Evolutionary conservation across 2,797 vertebrate species (phyloP), one percentile per base, ranked within the genome.

Genomic region (Phoxinus dragarum): DNA sequence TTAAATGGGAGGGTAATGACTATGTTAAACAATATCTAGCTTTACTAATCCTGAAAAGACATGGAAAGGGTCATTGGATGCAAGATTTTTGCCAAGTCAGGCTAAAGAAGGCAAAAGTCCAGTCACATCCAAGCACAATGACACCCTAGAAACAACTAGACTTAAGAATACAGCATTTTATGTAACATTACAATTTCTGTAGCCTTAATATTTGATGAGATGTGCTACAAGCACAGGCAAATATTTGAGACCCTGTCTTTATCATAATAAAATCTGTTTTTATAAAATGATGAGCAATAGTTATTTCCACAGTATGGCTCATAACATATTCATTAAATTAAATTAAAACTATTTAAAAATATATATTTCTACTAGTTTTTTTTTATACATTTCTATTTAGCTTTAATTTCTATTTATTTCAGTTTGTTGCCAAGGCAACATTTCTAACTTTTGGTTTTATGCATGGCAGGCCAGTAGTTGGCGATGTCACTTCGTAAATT

Each of bases 1-100:
- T 78, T 21, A 61, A 40, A 61, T 38, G 23, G 17, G 6, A 38
- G 9, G 59, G 19, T 38, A 80, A 66, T 52, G 27, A 44, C 2
- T 38, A n/a, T 14, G 73, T 71, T 47, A 47, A 54, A 52, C 54
- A 54, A 52, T 40, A n/a, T 69, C 34, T 3, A 84, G 81, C 34
- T 73, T 66, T 17, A 47, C 12, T 76, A n/a, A 67, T 52, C 34
- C 59, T 67, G 31, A 75, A 84, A 54, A 49, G 23, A 84, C 36
- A 66, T 16, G 12, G 12, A 34, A 34, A 17, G 31, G 27, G 27
- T 10, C 9, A 44, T 66, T 47, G 40, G 68, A 59, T 23, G 40
- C 19, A 5, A 47, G 10, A 8, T 61, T 72, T 71, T 81, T 71
- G 34, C 34, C 7, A 71, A 7, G 47, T 40, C 21, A 38, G 31